Base-by-base conservation (phyloP, 1,140 invertebrate genomes). In the Penaeus japonicus region DNA sequence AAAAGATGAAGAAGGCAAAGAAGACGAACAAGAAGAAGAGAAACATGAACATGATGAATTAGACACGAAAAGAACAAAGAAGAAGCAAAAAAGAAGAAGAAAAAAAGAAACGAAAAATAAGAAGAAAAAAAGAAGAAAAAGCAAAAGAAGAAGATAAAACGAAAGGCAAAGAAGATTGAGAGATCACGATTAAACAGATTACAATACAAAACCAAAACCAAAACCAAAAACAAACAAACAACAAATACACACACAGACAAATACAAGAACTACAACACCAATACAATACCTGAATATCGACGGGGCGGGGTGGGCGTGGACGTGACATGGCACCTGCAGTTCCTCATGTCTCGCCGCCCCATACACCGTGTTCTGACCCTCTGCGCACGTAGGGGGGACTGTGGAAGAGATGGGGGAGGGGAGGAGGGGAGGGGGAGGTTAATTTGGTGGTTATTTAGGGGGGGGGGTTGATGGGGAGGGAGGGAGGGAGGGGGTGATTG, bases 321-420 rank as follows among this genome's bases (percentile, higher is more conserved):
- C 87, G 10, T 57, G 35, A 54, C 87, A 89, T 24, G 80, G 82
- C 22, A 89, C 87, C 20, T 89, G 75, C 3, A 89, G 35, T 17
- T 77, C 78, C 82, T 89, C 87, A 55, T 78, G 81, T 35, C 87
- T 84, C 7, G 73, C 87, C 10, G 87, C 87, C 32, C 87, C 87
- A 73, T 84, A 84, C 87, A 84, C 73, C 12, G 55, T 32, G 53
- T 57, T 65, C 54, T 89, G 87, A 15, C 84, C 79, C 0, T 70
- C 65, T 4, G 73, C 53, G 57, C 87, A 89, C 53, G 84, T 84
- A 2, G 87, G 87, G 30, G 87, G 81, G 24, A 84, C 87, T 89
- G 82, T 24, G 27, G 59, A 32, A 32, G 35, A 35, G 47, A 17
- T 1, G 35, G 73, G 30, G 18, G 24, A 18, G 32, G 2, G 77